A percentile compares a stretch with the other conserved stretches of the same genome.
phyloP scores from a whole-genome alignment of 2,797 vertebrate genomes.

The Corythornis leucogaster region DNA sequence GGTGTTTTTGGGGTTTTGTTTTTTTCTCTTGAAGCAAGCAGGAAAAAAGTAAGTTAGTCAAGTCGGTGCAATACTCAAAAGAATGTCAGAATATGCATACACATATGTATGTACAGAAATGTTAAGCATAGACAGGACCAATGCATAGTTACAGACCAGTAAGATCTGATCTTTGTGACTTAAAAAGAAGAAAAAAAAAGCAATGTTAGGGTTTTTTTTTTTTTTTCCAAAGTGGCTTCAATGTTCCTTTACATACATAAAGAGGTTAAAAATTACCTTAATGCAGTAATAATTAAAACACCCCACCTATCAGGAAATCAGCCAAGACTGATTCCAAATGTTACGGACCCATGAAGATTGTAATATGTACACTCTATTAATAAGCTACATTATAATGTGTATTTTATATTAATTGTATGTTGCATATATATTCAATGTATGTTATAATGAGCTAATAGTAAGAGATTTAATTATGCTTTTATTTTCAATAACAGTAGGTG shows the following conservation, averaged over 20 bases:
- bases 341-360: background rate
- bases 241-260: background rate
- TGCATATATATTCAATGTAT: background rate
- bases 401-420: background rate
- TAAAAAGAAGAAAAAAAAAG: background rate
- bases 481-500: background rate
- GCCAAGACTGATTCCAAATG: background rate
- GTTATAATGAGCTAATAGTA: background rate
- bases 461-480: background rate
- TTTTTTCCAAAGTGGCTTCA: background rate
- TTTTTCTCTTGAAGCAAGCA: background rate
- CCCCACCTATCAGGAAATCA: background rate
- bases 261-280: background rate
- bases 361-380: background rate
- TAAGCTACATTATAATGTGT: background rate
- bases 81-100: background rate
- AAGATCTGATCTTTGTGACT: background rate
- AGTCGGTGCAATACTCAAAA: background rate
- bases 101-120: background rate
- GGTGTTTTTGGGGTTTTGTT: background rate
- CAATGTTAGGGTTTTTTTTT: background rate
- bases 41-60: background rate
- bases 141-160: background rate
- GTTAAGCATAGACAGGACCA: background rate
- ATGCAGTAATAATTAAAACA: background rate